A percentile compares a stretch with the other conserved stretches of the same genome.
These are phyloP conservation scores for Yasuhikotakia modesta DNA, from an alignment of 2,797 vertebrate species.

Conservation along the genomic window DNA sequence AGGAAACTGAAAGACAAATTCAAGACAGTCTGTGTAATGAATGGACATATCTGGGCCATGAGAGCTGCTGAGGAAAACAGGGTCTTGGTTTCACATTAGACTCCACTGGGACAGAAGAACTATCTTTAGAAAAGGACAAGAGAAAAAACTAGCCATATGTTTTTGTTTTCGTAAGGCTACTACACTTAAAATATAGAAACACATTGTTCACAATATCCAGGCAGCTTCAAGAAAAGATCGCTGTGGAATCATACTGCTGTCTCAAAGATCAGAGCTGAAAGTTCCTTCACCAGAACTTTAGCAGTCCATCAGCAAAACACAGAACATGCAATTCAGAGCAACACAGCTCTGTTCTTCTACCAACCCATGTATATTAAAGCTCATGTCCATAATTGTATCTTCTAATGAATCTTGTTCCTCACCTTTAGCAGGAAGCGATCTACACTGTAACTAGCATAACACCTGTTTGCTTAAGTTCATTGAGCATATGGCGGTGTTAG, in stretches of 20 bases:
- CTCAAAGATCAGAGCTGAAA: too few species aligned
- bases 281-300: too few species aligned
- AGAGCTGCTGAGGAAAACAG: slow-evolving; percentile 49
- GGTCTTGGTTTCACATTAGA: slow-evolving; percentile 37
- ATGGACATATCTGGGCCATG: slow-evolving; percentile 60
- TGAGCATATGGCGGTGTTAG: too few species aligned
- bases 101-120: slow-evolving; percentile 32
- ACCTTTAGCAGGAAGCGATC: background rate
- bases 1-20: slow-evolving; percentile 7
- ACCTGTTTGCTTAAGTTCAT: background rate
- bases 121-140: slow-evolving; percentile 52
- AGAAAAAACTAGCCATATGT: slow-evolving; percentile 42
- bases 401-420: too few species aligned
- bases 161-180: slow-evolving; percentile 42
- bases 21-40: slow-evolving; percentile 51
- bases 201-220: too few species aligned
- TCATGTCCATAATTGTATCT: too few species aligned
- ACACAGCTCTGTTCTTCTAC: too few species aligned
- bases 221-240: too few species aligned
- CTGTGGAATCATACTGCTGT: too few species aligned
- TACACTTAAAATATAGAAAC: background rate
- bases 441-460: background rate
- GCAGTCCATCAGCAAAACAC: too few species aligned
- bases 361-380: too few species aligned
- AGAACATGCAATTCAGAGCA: too few species aligned